Base-by-base conservation (phyloP, 2,113 vertebrate genomes). In the Xiphias gladius region DNA sequence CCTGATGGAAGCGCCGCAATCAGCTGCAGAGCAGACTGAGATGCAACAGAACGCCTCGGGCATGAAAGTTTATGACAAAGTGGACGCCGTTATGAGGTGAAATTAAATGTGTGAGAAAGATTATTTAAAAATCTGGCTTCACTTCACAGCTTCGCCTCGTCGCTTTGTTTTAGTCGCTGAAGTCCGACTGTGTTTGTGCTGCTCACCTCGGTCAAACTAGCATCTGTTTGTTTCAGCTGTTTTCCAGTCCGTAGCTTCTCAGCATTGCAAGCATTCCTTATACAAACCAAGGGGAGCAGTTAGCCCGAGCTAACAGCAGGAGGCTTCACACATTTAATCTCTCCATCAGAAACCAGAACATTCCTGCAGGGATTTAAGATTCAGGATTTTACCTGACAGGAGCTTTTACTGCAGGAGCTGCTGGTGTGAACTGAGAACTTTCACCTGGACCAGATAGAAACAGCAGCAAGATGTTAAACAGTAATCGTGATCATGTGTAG, bases 351-450 rank as follows among this genome's bases (percentile, higher is more conserved):
- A 50, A 24, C 13, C 30, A 74, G 76, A 84, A 89, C 90, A 93
- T 93, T 93, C 92, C 79, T 82, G 35, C 24, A 62, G 63, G 73
- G 91, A 91, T 91, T 91, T 86, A 48, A 50, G 7, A 80, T n/a
- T 83, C 72, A 6, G 3, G 2, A 28, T 22, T 69, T 61, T 7
- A 32, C 28, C 35, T 13, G 39, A 22, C 39, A 0, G 54, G 54
- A 24, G 2, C 3, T 35, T 68, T 39, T 20, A 35, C 80, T 80
- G 24, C 72, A 50, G 32, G 17, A 69, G 67, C 35, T 30, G 35
- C 59, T 37, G 32, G 32, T 35, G 32, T n/a, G n/a, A 46, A 14
- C 12, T 13, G 24, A 58, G 55, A 79, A 59, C 81, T 58, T 87
- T 73, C 30, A 57, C 62, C 59, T 46, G 67, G n/a, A n/a, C n/a